Conservation (phyloP, 2,888 invertebrate genomes). For the Alitta virens region DNA sequence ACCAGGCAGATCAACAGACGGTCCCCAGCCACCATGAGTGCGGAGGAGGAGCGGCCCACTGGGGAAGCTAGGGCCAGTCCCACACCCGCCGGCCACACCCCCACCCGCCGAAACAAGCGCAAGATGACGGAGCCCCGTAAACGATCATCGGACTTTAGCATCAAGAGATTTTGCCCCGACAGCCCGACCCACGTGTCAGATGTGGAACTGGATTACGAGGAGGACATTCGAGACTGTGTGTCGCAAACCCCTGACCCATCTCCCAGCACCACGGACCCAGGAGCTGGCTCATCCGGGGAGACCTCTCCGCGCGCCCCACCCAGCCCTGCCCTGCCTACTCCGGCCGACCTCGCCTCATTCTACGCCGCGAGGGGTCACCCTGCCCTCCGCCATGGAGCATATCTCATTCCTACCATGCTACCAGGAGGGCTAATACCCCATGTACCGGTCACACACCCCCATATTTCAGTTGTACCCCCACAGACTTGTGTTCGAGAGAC, state of each 20-base stretch:
- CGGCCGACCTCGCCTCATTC: not conserved
- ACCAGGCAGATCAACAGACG: no score
- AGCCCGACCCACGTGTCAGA: conserved; percentile 21
- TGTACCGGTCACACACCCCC: not conserved
- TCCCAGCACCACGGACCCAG: not conserved
- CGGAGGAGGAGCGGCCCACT: no score
- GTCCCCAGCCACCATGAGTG: no score
- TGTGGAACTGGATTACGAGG: conserved; percentile 33
- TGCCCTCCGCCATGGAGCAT: not conserved
- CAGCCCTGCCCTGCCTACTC: not conserved
- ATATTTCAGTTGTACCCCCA: no score
- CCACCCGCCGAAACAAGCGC: conserved; percentile 21
- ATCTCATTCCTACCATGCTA: not conserved
- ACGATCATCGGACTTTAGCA: conserved; percentile 17
- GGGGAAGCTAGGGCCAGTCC: no score
- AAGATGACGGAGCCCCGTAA: conserved; percentile 22
- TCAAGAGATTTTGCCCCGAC: conserved; percentile 46
- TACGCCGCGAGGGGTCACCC: not conserved
- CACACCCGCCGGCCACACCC: conserved; percentile 2
- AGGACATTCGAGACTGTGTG: conserved; percentile 2
- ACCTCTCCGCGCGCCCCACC: conserved; percentile 3
- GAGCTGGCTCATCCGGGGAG: not conserved
- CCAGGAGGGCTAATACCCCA: not conserved
- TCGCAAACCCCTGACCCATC: conserved; percentile 2
- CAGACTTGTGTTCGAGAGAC: not conserved